phyloP scores from a whole-genome alignment of 2,113 vertebrate species.

The Thamnaconus septentrionalis region DNA sequence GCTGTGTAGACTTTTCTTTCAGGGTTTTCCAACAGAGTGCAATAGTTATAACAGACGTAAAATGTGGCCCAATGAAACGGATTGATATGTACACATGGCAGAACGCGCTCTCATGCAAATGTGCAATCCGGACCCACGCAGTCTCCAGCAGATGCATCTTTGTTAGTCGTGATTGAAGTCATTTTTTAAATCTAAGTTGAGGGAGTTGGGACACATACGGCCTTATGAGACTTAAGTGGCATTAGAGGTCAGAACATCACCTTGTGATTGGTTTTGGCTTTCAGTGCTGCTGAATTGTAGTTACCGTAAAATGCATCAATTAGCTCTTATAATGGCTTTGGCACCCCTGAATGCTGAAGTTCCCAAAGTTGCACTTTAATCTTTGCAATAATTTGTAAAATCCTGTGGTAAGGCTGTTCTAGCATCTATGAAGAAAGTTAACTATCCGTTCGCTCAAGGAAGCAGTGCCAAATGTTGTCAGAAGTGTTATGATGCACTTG shows the following conservation, averaged over 20 bases:
- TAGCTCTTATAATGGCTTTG: too few relatives aligned
- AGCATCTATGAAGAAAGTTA: too few relatives aligned
- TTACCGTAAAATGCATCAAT: too few relatives aligned
- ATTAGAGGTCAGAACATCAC: too few relatives aligned
- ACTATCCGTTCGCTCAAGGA: slow-evolving; percentile 22
- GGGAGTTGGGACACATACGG: too few relatives aligned
- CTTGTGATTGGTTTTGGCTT: too few relatives aligned
- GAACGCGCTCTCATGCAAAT: neutral
- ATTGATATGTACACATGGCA: slow-evolving; percentile 1
- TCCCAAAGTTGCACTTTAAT: slow-evolving; percentile 48
- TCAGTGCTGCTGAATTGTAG: too few relatives aligned
- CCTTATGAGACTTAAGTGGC: too few relatives aligned
- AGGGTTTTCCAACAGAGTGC: slow-evolving; percentile 40
- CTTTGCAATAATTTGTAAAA: slow-evolving; percentile 23
- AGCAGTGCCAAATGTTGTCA: slow-evolving; percentile 39
- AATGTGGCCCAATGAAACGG: slow-evolving; percentile 37
- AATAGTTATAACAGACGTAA: slow-evolving; percentile 41
- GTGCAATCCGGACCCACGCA: neutral
- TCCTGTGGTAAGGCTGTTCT: too few relatives aligned
- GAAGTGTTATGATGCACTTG: slow-evolving; percentile 20
- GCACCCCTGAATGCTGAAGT: too few relatives aligned
- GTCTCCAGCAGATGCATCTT: neutral
- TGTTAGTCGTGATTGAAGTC: slow-evolving; percentile 3
- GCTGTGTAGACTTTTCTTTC: slow-evolving; percentile 21
- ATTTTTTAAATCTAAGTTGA: neutral